Base-by-base conservation (phyloP, 2,113 vertebrate genomes). In the Oxygymnocypris stewartii region DNA sequence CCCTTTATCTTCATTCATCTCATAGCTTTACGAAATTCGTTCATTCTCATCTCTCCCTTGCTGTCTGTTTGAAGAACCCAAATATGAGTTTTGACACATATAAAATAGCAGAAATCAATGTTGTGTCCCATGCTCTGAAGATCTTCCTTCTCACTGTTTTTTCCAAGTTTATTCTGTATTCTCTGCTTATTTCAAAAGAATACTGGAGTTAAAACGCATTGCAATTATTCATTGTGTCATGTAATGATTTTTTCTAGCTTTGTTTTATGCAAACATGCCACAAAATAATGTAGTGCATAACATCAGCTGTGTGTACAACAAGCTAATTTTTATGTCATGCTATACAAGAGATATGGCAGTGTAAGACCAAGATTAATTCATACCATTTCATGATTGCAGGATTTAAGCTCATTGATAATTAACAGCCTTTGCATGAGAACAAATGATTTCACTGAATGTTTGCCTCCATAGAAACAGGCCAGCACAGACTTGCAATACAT, bases 11-110 rank as follows among this genome's bases (percentile, higher is more conserved):
- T 82, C 25, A 67, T 67, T 67, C 40, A 49, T 12, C 79, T 20
- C n/a, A 23, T 65, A 63, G 11, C 51, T 63, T 63, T 63, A 63
- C 0, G 14, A 61, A 40, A 25, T 81, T 42, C 1, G 49, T 51
- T 49, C 25, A 71, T 49, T 69, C 63, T 35, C 42, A 69, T 69
- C 44, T 10, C 14, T 82, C 18, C 16, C 20, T 35, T 69, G n/a
- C 20, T 42, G 0, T 80, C 80, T 65, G 6, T 51, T 63, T 35
- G 16, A 47, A 51, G 42, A 69, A 82, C 11, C 80, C 6, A 82
- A 82, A 82, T 69, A 82, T 31, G 25, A 49, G 35, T 82, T 69
- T 37, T 69, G 42, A 82, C 16, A 81, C 25, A 44, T 8, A 82
- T 69, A n/a, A 82, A 69, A 51, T 23, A 69, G 61, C 25, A 69